A percentile compares a stretch with the other conserved stretches of the same genome.
These are phyloP conservation scores for Malurus melanocephalus DNA, from an alignment of 2,113 vertebrate genomes.

Conservation along the genomic window DNA sequence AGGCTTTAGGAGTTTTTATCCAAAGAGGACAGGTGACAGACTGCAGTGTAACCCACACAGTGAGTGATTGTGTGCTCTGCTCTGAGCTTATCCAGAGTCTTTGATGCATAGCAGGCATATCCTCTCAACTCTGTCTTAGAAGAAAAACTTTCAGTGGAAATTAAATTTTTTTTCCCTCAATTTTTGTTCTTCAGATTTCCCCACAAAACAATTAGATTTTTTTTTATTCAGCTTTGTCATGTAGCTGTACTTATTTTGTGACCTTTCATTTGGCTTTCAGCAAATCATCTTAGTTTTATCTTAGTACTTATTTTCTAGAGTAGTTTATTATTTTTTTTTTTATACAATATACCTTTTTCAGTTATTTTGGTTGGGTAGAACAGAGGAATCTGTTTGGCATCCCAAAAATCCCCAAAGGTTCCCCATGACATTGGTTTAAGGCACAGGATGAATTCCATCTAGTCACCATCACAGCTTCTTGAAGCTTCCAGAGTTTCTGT, in stretches of 20 bases:
- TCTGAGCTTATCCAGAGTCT: neutral
- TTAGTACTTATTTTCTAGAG: neutral
- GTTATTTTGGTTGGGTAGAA: neutral
- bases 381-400: neutral
- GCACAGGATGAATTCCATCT: neutral
- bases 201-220: neutral
- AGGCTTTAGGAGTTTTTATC: neutral
- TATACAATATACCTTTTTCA: neutral
- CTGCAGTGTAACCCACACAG: neutral
- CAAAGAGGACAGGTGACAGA: neutral
- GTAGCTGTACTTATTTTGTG: neutral
- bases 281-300: neutral
- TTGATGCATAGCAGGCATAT: neutral
- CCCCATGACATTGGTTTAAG: neutral
- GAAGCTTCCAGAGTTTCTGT: neutral
- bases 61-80: neutral
- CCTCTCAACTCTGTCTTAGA: neutral
- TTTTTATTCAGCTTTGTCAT: neutral
- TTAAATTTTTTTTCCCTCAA: neutral
- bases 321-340: neutral
- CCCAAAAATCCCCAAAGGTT: neutral
- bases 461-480: neutral
- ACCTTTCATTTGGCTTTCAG: neutral
- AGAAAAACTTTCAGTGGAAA: neutral
- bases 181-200: neutral